Evolutionary conservation across 2,113 vertebrate species (phyloP), one percentile per base, ranked within the genome.

Genomic region (Loxodonta africana): DNA sequence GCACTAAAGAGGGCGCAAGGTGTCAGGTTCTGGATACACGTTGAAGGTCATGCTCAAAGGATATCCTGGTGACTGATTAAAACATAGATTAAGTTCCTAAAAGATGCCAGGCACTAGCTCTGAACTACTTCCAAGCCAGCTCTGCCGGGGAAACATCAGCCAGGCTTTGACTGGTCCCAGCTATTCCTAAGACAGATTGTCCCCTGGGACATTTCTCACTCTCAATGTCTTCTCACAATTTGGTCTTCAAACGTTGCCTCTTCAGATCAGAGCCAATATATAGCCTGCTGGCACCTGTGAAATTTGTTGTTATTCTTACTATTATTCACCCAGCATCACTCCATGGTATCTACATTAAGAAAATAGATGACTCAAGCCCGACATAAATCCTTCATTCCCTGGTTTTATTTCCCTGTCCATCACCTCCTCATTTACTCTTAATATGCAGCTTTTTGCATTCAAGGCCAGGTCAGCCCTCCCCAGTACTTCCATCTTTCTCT

Each of bases 371-470:
- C 65, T 63, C 33, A 0, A 78, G 82, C 26, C 63, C 53, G n/a
- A 14, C 88, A 97, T 97, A 98, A 97, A 98, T 97, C 97, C 95
- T 92, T 97, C 94, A 63, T 78, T 65, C 88, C 90, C 92, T 73
- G 28, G 18, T 37, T 92, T 97, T 94, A 97, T 95, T 97, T 94
- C 94, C 90, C 84, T 86, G 89, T 93, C 97, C 77, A 88, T 96
- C 96, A 96, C 71, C 65, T 92, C 81, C 90, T 97, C 90, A 84
- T 97, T 97, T 94, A 97, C 80, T 83, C 95, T 97, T 96, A 84
- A 97, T 96, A 96, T 69, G 69, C 92, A 25, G 67, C 82, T 30
- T 95, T 94, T 83, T 92, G 81, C 97, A 92, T 95, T 97, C 97
- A 97, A 98, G 96, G 97, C 97, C 95, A 30, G 97, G 97, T 91